Conservation (phyloP, 1,140 invertebrate genomes). For the Drosophila grimshawi region DNA sequence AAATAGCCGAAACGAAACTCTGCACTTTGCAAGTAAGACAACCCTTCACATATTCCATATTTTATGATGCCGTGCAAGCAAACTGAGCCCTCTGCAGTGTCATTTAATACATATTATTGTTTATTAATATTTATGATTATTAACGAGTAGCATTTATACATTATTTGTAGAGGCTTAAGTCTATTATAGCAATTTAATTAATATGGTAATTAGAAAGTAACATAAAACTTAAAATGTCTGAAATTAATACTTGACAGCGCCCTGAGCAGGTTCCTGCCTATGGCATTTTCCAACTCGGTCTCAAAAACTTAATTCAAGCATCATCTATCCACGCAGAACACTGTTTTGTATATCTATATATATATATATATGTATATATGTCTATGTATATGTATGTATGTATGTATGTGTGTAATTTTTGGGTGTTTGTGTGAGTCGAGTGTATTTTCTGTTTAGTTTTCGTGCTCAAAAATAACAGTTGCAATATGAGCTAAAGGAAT, state of each 20-base stretch:
- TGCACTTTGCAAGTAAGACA: slow-evolving; percentile 17
- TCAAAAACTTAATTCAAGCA: not conserved
- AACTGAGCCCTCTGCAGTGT: too few relatives aligned
- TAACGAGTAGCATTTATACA: too few relatives aligned
- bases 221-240: not conserved
- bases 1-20: slow-evolving; percentile 10
- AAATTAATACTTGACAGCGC: too few relatives aligned
- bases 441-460: slow-evolving; percentile 36
- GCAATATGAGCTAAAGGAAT: slow-evolving; percentile 42
- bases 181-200: too few relatives aligned
- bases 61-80: not conserved
- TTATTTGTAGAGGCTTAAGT: too few relatives aligned
- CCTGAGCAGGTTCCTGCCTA: not conserved
- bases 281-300: not conserved
- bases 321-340: slow-evolving; percentile 3
- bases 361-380: not conserved
- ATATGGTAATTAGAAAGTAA: too few relatives aligned
- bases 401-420: not conserved
- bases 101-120: too few relatives aligned
- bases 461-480: slow-evolving; percentile 45
- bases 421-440: not conserved
- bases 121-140: too few relatives aligned
- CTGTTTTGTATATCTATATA: not conserved
- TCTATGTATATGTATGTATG: not conserved
- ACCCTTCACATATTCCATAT: not conserved